Base-by-base conservation (phyloP, 2,888 invertebrate genomes). In the Portevinia maculata region DNA sequence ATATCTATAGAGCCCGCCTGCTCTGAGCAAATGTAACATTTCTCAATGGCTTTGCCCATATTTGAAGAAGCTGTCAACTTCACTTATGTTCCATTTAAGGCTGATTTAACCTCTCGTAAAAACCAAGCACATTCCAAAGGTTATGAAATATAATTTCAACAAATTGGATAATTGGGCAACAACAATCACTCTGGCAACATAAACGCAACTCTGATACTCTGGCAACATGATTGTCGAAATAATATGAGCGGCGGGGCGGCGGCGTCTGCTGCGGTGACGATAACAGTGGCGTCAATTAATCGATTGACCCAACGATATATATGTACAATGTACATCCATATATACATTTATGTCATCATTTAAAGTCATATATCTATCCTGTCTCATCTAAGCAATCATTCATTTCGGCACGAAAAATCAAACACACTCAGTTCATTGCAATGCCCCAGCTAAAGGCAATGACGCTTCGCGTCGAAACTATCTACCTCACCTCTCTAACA, bases 401-500 rank as follows among this genome's bases (percentile, higher is more conserved):
- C 21, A 62, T 44, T 62, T 71, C 53, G 21, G 71, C 53, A 55
- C 60, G 52, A 21, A 41, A 32, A 44, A 21, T 37, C 6, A 37
- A 1, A 50, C 7, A 21, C 30, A 48, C 52, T 13, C 19, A 30
- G 65, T 46, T 53, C 53, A 60, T 19, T 62, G 73, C 73, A 71
- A 71, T 64, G 50, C 21, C 34, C 55, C 32, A 53, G 44, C 74
- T 57, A 39, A 39, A 44, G 52, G 32, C 50, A 55, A 59, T 79
- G 67, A 74, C 67, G 59, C 44, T 55, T 28, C 62, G 57, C 46
- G 41, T 24, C 55, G 46, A 64, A 73, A 73, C 62, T 71, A 17
- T 17, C 73, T 44, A 34, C 60, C 55, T 76, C 71, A 60, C 81
- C 55, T 41, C 71, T 78, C 83, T 89, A 88, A 88, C 88, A 88